Percentiles rank a stretch among this genome's conserved stretches.
These are phyloP conservation scores for Sorex maritimensis DNA, from an alignment of 2,797 vertebrate species.

Conservation along the genomic window DNA sequence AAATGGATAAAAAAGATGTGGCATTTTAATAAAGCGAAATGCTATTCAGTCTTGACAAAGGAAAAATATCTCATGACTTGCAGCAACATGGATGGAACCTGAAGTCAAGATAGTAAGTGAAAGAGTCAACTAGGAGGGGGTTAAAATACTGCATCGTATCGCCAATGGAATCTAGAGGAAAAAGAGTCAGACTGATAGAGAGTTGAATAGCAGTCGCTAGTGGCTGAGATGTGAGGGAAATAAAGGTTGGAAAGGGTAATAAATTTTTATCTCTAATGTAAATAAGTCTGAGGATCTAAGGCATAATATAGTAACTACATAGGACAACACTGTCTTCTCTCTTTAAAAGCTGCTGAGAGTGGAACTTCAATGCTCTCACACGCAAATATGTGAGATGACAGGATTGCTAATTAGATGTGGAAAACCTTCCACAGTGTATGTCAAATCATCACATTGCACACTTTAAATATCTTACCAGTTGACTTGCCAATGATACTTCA, in stretches of 20 bases:
- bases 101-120: background rate
- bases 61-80: background rate
- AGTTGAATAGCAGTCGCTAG: background rate
- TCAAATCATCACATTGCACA: background rate
- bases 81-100: background rate
- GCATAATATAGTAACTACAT: background rate
- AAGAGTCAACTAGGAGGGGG: background rate
- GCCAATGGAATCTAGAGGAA: background rate
- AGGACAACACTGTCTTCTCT: background rate
- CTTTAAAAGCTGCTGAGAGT: background rate
- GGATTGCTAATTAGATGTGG: background rate
- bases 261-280: background rate
- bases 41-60: background rate
- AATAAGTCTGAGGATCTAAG: background rate
- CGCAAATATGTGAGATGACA: background rate
- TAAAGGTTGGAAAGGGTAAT: background rate
- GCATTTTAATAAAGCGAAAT: background rate
- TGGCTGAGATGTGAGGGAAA: background rate
- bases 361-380: background rate
- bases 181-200: background rate
- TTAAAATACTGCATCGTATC: background rate
- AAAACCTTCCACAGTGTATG: background rate
- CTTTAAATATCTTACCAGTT: background rate
- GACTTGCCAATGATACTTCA: background rate
- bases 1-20: background rate